Evolutionary conservation across 2,888 invertebrate species (phyloP), one percentile per base, ranked within the genome.

Genomic region (Microchrysa polita): DNA sequence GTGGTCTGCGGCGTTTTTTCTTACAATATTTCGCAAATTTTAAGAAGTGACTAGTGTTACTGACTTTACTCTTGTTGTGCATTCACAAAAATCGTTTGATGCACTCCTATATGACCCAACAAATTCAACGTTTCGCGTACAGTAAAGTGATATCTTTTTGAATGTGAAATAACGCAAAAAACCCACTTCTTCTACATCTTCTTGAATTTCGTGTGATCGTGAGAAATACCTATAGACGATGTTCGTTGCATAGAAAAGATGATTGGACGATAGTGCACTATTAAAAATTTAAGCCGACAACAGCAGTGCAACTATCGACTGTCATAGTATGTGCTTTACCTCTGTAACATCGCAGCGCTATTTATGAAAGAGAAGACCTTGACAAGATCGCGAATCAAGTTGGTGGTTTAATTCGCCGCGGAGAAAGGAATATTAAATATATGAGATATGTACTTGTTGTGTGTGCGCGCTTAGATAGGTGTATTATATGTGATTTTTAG

Each of bases 401-500:
- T n/a, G 27, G 27, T 34, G 27, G 27, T 34, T 34, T 34, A 16
- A 9, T 65, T 27, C n/a, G n/a, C n/a, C n/a, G n/a, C n/a, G 73
- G 75, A 73, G 75, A 75, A 75, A 75, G 75, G 75, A 73, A 73
- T 52, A 48, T 34, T n/a, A n/a, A 48, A 10, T 48, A 72, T 74
- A 72, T 74, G 27, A 53, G 40, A 16, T 69, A 52, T 53, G 27
- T 34, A 34, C 27, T 34, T 34, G n/a, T n/a, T n/a, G n/a, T n/a
- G 53, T 23, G 53, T 52, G 27, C 69, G 7, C 7, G 7, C 4
- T 34, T 34, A 34, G n/a, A 55, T 55, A 18, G 52, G 52, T 52
- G 52, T 52, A 52, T 4, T 16, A 12, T 16, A n/a, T 34, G 27
- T 34, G 27, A 34, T 34, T 2, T 34, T 7, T 34, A 34, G 27